phyloP scores from a whole-genome alignment of 2,797 vertebrate genomes.

The Dendrocincla tyrannina region DNA sequence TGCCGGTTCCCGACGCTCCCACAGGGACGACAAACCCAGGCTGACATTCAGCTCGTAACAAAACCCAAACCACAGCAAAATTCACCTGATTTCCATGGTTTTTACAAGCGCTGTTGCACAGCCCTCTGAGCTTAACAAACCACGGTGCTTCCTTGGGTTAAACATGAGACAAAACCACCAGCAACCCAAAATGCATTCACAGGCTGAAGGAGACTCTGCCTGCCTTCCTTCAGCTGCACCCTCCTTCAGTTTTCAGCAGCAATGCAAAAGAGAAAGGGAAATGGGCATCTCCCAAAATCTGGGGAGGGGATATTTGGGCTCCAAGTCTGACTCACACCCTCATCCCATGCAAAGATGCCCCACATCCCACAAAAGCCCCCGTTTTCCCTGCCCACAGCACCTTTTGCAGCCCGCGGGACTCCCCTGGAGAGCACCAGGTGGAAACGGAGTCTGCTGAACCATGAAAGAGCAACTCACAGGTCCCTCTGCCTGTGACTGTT shows the following conservation, averaged over 20 bases:
- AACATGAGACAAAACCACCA: background rate
- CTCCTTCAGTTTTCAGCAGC: background rate
- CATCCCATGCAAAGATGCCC: fast-evolving
- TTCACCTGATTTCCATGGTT: background rate
- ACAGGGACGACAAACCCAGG: background rate
- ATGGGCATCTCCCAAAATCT: fast-evolving
- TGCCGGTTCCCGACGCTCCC: background rate
- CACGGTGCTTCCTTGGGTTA: fast-evolving
- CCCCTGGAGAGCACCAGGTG: background rate
- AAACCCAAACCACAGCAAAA: background rate
- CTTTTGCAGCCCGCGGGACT: background rate
- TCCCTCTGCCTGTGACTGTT: slow-evolving; percentile 19
- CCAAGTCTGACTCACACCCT: background rate
- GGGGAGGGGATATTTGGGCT: background rate
- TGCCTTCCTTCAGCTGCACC: background rate
- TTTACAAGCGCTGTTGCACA: background rate
- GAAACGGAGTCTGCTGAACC: slow-evolving; percentile 13
- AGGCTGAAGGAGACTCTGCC: background rate
- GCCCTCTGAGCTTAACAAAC: background rate
- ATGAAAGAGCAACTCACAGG: slow-evolving; percentile 33
- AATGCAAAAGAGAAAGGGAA: background rate
- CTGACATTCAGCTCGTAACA: background rate
- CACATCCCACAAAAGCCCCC: fast-evolving
- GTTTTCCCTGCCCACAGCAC: fast-evolving
- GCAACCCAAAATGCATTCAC: background rate